Conservation (phyloP, 2,113 vertebrate species). For the Anoplopoma fimbria region DNA sequence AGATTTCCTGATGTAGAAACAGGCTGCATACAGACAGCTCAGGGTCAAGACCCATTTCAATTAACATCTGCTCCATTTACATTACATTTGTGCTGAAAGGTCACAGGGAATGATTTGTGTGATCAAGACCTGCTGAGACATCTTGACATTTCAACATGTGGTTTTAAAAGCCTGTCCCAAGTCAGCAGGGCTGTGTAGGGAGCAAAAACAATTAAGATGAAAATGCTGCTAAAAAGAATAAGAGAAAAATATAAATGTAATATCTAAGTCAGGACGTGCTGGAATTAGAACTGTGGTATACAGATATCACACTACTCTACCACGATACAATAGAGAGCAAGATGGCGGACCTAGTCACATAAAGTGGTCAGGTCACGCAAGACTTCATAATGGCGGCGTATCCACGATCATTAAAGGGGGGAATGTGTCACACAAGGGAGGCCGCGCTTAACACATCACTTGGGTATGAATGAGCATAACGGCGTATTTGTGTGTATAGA, state of each 20-base stretch:
- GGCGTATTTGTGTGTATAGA: too few species aligned
- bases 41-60: constrained; percentile 1
- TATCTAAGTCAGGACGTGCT: background rate
- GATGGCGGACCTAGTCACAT: too few species aligned
- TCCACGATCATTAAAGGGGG: too few species aligned
- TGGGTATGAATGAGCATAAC: too few species aligned
- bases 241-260: background rate
- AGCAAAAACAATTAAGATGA: background rate
- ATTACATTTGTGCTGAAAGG: constrained; percentile 39
- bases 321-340: too few species aligned
- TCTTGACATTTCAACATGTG: constrained; percentile 36
- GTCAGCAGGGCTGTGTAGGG: background rate
- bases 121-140: constrained; percentile 29
- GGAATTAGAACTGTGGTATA: background rate
- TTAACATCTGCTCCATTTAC: constrained; percentile 50
- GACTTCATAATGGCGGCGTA: too few species aligned
- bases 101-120: constrained; percentile 31
- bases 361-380: too few species aligned
- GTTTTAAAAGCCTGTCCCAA: constrained; percentile 14
- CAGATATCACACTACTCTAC: background rate
- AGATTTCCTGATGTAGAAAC: background rate
- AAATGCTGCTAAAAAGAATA: background rate
- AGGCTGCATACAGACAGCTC: background rate
- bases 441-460: too few species aligned
- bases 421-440: too few species aligned